Conservation (phyloP, 2,113 vertebrate species). For the Orycteropus afer region DNA sequence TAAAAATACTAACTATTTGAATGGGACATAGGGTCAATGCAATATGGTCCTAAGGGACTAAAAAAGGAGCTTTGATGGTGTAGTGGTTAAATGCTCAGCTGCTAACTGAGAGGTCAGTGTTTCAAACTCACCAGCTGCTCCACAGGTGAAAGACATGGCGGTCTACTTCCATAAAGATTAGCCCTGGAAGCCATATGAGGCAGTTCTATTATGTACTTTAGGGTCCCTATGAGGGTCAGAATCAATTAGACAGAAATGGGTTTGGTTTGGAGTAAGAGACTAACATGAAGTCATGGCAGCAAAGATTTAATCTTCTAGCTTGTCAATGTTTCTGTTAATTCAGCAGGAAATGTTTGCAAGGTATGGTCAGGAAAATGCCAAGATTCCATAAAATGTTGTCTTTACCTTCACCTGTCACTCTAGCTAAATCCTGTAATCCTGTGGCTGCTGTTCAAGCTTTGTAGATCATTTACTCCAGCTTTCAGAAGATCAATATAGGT, state of each 20-base stretch:
- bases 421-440: neutral
- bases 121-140: too few species aligned
- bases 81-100: too few species aligned
- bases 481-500: neutral
- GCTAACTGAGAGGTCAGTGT: too few species aligned
- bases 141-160: too few species aligned
- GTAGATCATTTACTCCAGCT: neutral
- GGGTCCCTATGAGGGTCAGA: too few species aligned
- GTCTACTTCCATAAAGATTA: too few species aligned
- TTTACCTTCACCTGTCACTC: neutral
- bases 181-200: too few species aligned
- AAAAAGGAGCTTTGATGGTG: too few species aligned
- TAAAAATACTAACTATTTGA: neutral
- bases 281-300: neutral
- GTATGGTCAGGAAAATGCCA: slow-evolving; percentile 10
- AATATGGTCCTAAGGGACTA: neutral
- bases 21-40: neutral
- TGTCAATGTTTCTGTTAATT: neutral
- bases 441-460: neutral
- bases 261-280: too few species aligned
- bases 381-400: neutral
- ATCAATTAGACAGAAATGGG: too few species aligned
- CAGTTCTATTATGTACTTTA: too few species aligned
- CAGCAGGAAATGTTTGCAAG: neutral
- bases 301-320: neutral